Percentiles rank a stretch among this genome's conserved stretches.
Conservation (phyloP, 2,888 invertebrate species). For the Biston betularia region DNA sequence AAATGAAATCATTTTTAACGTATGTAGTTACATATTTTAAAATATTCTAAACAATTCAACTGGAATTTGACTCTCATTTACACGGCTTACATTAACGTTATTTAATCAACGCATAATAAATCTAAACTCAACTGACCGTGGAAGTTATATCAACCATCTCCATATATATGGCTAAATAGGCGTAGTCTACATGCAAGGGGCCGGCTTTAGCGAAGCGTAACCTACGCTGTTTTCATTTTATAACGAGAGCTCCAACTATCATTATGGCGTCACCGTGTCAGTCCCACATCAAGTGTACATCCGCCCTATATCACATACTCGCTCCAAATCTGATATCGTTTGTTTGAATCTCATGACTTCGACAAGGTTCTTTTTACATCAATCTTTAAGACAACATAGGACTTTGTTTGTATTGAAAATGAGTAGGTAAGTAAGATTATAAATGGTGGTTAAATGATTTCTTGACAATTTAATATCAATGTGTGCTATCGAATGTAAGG, state of each 20-base stretch:
- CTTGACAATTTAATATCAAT: constrained; percentile 80
- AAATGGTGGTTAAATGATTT: constrained; percentile 75
- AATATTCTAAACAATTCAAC: constrained; percentile 19
- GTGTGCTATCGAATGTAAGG: constrained; percentile 63
- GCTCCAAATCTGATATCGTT: constrained; percentile 70
- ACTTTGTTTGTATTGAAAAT: constrained; percentile 53
- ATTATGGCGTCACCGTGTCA: constrained; percentile 83
- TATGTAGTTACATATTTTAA: background rate
- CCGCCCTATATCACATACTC: constrained; percentile 75
- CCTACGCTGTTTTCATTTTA: constrained; percentile 79
- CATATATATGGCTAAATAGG: constrained; percentile 70
- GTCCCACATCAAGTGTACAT: constrained; percentile 79
- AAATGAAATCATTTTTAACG: too few relatives aligned
- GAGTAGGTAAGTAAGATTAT: constrained; percentile 63
- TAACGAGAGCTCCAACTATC: constrained; percentile 79
- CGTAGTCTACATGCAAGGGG: constrained; percentile 66
- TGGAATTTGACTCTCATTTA: constrained; percentile 41
- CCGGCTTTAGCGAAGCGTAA: constrained; percentile 74
- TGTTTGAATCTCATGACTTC: constrained; percentile 57
- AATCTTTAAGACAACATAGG: constrained; percentile 46
- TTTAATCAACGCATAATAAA: constrained; percentile 47
- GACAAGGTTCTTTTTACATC: constrained; percentile 62
- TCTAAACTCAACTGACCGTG: constrained; percentile 57
- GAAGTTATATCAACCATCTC: constrained; percentile 52
- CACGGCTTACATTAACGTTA: constrained; percentile 39